Percentiles rank a stretch among this genome's conserved stretches.
Evolutionary conservation across 2,113 vertebrate species (phyloP).

Genomic region (Eidolon helvum): DNA sequence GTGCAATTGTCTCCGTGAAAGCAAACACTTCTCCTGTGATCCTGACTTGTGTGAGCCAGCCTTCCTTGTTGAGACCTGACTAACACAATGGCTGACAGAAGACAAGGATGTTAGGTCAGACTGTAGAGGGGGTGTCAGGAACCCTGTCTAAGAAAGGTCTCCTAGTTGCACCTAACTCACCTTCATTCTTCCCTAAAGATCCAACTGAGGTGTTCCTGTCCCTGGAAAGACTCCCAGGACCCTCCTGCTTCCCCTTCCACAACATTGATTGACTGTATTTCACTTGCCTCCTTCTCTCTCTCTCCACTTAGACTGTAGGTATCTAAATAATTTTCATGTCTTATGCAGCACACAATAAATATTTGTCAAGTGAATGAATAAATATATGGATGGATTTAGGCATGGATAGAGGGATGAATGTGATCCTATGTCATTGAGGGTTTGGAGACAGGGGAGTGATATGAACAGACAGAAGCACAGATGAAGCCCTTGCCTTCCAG

Average conservation of each 20-base stretch:
- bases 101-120: neutral
- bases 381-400: neutral
- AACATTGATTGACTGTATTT: neutral
- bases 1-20: no score
- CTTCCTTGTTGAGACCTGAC: neutral
- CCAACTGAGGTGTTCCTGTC: no score
- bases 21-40: neutral
- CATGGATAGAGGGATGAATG: neutral
- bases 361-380: neutral
- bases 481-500: neutral
- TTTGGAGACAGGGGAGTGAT: neutral
- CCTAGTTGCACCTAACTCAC: neutral
- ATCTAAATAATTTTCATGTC: neutral
- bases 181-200: neutral
- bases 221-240: neutral
- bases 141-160: neutral
- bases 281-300: neutral
- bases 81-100: neutral
- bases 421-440: neutral
- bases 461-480: neutral
- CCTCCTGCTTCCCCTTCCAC: fast-evolving
- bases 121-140: neutral
- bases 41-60: neutral
- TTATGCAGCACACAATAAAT: neutral
- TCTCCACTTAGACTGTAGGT: neutral